phyloP scores from a whole-genome alignment of 2,888 invertebrate genomes.

The Stenoptilia bipunctidactyla region DNA sequence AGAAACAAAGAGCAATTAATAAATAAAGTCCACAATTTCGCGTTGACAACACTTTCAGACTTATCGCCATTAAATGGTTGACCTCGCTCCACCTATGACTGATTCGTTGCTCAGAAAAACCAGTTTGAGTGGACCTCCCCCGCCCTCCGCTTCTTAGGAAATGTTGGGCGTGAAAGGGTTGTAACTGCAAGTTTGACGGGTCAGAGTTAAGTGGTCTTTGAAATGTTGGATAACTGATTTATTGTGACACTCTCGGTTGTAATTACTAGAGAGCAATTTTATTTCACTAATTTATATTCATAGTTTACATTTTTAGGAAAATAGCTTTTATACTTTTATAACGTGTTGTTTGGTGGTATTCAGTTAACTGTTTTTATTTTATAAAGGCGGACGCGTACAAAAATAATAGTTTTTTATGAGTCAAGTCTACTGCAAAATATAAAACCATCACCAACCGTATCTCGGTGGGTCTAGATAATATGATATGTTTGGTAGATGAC shows the following conservation, averaged over 20 bases:
- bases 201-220: slow-evolving; percentile 23
- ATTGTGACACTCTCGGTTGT: slow-evolving; percentile 1
- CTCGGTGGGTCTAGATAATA: no score
- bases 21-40: slow-evolving; percentile 29
- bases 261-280: background rate
- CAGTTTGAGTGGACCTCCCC: slow-evolving; percentile 24
- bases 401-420: no score
- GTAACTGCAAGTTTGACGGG: slow-evolving; percentile 8
- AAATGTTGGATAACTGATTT: slow-evolving; percentile 5
- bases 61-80: slow-evolving; percentile 34
- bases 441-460: no score
- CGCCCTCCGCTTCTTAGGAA: background rate
- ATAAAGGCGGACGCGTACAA: no score
- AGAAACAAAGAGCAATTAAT: background rate
- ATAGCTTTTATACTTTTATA: no score
- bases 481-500: no score
- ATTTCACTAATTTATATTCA: background rate
- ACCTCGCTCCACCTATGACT: slow-evolving; percentile 44
- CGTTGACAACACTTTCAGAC: slow-evolving; percentile 36
- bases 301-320: no score
- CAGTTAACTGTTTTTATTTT: no score
- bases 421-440: no score
- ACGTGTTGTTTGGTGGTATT: no score
- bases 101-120: slow-evolving; percentile 38
- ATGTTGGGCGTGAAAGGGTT: background rate